These are phyloP conservation scores for Opisthocomus hoazin DNA, from an alignment of 2,113 vertebrate genomes.

Conservation along the genomic window DNA sequence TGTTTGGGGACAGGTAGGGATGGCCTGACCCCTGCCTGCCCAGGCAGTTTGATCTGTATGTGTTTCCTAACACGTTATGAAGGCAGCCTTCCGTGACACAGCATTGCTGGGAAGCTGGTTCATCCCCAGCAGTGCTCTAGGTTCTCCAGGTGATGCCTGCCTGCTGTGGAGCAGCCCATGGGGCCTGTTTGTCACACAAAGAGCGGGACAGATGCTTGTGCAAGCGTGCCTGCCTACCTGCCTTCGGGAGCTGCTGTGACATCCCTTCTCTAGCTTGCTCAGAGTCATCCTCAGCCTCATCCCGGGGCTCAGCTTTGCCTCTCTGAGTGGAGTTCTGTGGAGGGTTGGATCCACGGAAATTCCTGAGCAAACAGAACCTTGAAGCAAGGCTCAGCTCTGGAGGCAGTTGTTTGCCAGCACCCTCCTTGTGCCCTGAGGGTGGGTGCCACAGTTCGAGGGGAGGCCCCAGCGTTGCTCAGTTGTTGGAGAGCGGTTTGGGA, in stretches of 20 bases:
- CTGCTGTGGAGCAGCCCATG: not conserved
- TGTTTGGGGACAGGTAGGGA: not conserved
- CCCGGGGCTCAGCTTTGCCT: not conserved
- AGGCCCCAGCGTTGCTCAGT: not conserved
- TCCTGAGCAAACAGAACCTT: not conserved
- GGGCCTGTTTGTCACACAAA: not conserved
- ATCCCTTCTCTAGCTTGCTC: too few species aligned
- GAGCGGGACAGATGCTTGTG: not conserved
- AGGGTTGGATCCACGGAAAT: not conserved
- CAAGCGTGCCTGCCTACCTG: not conserved
- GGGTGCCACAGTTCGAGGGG: not conserved
- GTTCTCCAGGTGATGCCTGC: conserved; percentile 75
- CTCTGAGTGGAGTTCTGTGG: not conserved
- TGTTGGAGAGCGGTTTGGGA: not conserved
- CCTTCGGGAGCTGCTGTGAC: not conserved
- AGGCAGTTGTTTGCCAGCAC: not conserved
- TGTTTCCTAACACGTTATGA: not conserved
- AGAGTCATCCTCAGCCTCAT: too few species aligned
- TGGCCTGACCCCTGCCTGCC: not conserved
- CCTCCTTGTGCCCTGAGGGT: not conserved
- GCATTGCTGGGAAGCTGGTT: not conserved
- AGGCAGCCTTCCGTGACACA: not conserved
- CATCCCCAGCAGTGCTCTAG: not conserved
- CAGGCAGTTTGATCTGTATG: not conserved
- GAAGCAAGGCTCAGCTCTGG: not conserved